Evolutionary conservation across 1,140 invertebrate genomes (phyloP).

Genomic region (Oreohelix idahoensis): DNA sequence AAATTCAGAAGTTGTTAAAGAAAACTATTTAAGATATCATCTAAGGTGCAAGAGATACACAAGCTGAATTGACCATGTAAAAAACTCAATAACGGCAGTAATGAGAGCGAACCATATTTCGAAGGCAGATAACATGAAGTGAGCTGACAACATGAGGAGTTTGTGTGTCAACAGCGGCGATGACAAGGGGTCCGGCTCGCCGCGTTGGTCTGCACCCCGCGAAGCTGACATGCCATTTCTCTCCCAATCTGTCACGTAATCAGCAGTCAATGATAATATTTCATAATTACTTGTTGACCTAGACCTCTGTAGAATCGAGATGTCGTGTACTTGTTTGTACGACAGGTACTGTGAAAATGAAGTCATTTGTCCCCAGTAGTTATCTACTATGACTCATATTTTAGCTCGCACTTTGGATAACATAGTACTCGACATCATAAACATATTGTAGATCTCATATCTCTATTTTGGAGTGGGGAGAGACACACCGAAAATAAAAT

Average conservation of each 20-base stretch:
- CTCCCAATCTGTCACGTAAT: neutral
- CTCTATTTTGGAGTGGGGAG: neutral
- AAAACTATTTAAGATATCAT: neutral
- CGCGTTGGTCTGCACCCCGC: conserved; percentile 17
- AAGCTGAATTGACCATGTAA: neutral
- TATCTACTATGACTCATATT: neutral
- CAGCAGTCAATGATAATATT: neutral
- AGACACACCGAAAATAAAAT: neutral
- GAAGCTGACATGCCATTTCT: conserved; percentile 3
- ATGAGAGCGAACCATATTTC: neutral
- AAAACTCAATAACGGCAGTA: neutral
- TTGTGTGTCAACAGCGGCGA: neutral
- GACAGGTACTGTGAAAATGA: neutral
- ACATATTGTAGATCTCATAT: neutral
- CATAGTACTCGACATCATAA: neutral
- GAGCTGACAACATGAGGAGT: neutral
- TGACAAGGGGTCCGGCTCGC: neutral
- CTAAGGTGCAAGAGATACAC: neutral
- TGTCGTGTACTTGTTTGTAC: neutral
- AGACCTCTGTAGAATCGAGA: neutral
- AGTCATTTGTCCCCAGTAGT: neutral
- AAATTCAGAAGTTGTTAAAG: too few relatives aligned
- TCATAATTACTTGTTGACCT: conserved; percentile 3
- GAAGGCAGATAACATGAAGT: neutral
- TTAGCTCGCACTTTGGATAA: neutral